Percentiles rank a stretch among this genome's conserved stretches.
Evolutionary conservation across 2,888 invertebrate genomes (phyloP).

Genomic region (Nipponacmea schrenckii): DNA sequence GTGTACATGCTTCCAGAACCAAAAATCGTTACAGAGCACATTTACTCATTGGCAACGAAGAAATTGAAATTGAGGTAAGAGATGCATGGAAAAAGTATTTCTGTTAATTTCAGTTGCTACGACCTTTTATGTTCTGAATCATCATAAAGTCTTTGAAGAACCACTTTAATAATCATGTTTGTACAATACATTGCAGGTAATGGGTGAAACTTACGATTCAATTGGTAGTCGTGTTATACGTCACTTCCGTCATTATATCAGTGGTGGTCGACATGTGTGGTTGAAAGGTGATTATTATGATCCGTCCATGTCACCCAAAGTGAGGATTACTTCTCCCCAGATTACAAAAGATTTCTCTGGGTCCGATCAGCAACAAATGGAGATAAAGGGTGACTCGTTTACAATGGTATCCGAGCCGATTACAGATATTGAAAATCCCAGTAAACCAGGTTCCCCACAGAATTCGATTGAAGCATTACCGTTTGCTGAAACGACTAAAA

Average conservation of each 20-base stretch:
- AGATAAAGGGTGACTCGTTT: too few species aligned
- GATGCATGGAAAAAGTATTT: neutral
- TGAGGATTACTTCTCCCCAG: neutral
- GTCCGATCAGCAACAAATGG: neutral
- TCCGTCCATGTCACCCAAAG: slow-evolving; percentile 23
- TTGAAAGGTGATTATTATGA: slow-evolving; percentile 53
- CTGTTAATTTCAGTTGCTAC: neutral
- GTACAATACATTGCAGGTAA: slow-evolving; percentile 44
- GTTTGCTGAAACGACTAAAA: too few species aligned
- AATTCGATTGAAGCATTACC: too few species aligned
- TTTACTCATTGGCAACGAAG: slow-evolving; percentile 51
- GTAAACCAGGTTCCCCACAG: too few species aligned
- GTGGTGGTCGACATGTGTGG: slow-evolving; percentile 56
- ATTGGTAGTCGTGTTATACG: slow-evolving; percentile 61
- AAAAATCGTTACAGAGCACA: slow-evolving; percentile 57
- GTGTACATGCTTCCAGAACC: slow-evolving; percentile 57
- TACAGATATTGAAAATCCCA: too few species aligned
- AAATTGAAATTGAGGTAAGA: slow-evolving; percentile 58
- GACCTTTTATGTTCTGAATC: neutral
- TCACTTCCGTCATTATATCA: slow-evolving; percentile 61
- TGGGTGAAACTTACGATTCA: slow-evolving; percentile 61
- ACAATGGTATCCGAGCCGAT: too few species aligned
- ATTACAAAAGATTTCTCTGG: neutral
- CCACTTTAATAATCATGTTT: neutral
- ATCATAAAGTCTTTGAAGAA: neutral